Percentiles rank a stretch among this genome's conserved stretches.
These are phyloP conservation scores for Drosophila orosa DNA, from an alignment of 1,140 invertebrate genomes.

Conservation along the genomic window DNA sequence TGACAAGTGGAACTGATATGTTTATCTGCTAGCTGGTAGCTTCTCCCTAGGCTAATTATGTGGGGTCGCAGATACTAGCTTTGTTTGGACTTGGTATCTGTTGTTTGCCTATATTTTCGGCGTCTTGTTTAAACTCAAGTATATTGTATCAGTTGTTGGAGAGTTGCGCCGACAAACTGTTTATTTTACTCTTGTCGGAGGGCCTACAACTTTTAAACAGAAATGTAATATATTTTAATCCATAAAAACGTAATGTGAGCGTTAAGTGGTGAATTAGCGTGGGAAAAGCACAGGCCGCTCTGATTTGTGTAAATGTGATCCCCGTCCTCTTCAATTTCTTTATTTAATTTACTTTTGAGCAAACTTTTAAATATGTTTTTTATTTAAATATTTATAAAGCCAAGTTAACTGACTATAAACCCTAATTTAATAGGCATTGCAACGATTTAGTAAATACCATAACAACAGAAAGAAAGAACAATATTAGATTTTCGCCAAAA, in stretches of 20 bases:
- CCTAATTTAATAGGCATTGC: no score
- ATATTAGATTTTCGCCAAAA: not conserved
- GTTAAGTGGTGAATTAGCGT: constrained; percentile 5
- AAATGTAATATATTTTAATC: not conserved
- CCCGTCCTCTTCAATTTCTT: not conserved
- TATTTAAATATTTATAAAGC: not conserved
- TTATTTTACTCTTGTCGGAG: not conserved
- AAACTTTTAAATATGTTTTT: not conserved
- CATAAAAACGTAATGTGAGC: not conserved
- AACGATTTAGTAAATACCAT: not conserved
- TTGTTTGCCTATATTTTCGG: constrained; percentile 31
- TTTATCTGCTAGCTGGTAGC: constrained; percentile 31
- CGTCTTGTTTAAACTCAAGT: constrained; percentile 8
- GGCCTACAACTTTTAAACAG: not conserved
- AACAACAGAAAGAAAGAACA: not conserved
- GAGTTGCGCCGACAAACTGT: constrained; percentile 17
- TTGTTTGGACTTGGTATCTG: constrained; percentile 3
- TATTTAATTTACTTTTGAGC: not conserved
- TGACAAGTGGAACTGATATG: constrained; percentile 31
- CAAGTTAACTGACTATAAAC: not conserved
- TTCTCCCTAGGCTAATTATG: constrained; percentile 28
- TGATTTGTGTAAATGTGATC: not conserved
- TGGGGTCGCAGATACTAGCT: constrained; percentile 18
- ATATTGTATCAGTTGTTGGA: constrained; percentile 6
- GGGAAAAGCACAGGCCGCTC: not conserved